Percentiles rank a stretch among this genome's conserved stretches.
Evolutionary conservation across 2,113 vertebrate genomes (phyloP).

Genomic region (Hydrolagus affinis): DNA sequence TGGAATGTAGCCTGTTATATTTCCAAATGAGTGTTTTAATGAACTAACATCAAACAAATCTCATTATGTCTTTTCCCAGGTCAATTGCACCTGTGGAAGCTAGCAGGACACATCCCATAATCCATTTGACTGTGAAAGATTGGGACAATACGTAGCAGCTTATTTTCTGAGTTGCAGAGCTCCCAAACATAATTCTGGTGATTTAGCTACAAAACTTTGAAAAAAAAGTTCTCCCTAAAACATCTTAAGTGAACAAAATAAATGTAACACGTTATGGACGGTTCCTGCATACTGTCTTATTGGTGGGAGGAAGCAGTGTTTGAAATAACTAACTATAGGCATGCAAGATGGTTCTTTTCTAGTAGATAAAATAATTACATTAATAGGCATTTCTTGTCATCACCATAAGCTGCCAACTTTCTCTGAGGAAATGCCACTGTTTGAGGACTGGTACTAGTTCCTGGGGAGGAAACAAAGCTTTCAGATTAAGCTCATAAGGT

Average conservation of each 20-base stretch:
- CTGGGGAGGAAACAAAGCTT: neutral
- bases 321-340: neutral
- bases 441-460: neutral
- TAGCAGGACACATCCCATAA: neutral
- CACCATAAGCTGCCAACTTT: conserved; percentile 18
- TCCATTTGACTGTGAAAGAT: neutral
- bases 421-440: conserved; percentile 15
- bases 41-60: neutral
- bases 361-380: neutral
- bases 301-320: neutral
- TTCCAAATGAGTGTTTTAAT: neutral
- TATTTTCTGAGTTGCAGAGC: neutral
- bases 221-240: neutral
- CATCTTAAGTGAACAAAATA: conserved; percentile 5
- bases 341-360: neutral
- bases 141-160: neutral
- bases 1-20: neutral
- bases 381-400: neutral
- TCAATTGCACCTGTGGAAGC: neutral
- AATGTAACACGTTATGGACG: neutral
- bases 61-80: neutral
- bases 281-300: neutral
- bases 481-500: neutral
- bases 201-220: neutral
- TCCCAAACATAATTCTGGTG: neutral